Base-by-base conservation (phyloP, 1,140 invertebrate species). In the Drosophila melanica region DNA sequence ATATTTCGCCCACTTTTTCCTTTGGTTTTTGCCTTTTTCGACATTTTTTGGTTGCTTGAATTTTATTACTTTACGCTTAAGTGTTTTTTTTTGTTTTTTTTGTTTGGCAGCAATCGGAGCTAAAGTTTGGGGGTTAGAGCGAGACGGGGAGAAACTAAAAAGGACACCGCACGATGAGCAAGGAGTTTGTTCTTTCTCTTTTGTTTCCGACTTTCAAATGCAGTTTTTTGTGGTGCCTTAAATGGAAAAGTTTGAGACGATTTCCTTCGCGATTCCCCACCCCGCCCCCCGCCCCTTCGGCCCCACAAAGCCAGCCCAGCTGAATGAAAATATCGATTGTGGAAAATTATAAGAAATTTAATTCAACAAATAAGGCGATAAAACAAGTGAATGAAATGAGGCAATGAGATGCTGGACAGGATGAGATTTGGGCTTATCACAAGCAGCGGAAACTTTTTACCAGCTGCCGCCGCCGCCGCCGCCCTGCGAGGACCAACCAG, bases 61-160 rank as follows among this genome's bases (percentile, higher is more conserved):
- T 87, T 87, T 87, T 87, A 87, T 87, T 87, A 84, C 84, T 87
- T 87, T 79, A 75, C 84, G 84, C 77, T 84, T 87, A 87, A 89
- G 84, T 84, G 79, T 82, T 69, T 77, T 77, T 77, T 51, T 79
- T 69, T 50, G 73, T 75, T 72, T 69, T 51, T 77, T 75, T 72
- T 84, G 67, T 68, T 79, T 67, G 51, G 39, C 42, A 33, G 47
- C 41, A 8, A n/a, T 23, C 2, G 47, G 8, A 65, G 39, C 16
- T 11, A 55, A 6, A 58, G 41, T 44, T 41, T n/a, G n/a, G 12
- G n/a, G 3, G 11, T 4, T 11, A 59, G 44, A 39, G n/a, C 30
- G n/a, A 74, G 27, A 44, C 20, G 45, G 42, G 45, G n/a, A 64
- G 30, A 12, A 8, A 35, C 16, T 35, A 12, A 54, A 10, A 37